Conservation (phyloP, 1,140 invertebrate species). For the Bombus waltoni region DNA sequence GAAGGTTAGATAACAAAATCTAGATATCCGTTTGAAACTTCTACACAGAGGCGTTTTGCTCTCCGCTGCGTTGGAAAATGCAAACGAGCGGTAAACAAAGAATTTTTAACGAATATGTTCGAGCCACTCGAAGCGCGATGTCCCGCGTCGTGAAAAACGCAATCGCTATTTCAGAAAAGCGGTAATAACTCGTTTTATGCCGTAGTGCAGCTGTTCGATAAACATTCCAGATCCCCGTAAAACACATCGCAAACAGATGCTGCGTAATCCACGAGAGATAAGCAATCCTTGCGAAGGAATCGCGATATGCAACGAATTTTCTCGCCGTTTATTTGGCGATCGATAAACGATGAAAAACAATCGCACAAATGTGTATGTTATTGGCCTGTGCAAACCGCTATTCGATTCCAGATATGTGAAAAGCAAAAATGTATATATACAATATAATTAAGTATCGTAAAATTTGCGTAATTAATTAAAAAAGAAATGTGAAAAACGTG, state of each 20-base stretch:
- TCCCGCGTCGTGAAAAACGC: not conserved
- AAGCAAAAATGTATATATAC: too few relatives aligned
- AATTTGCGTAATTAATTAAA: too few relatives aligned
- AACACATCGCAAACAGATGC: slow-evolving; percentile 22
- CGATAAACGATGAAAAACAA: not conserved
- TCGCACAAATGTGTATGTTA: not conserved
- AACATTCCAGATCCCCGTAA: slow-evolving; percentile 16
- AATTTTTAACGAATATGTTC: not conserved
- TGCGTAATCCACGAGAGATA: slow-evolving; percentile 15
- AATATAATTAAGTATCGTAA: too few relatives aligned
- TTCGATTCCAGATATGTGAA: too few relatives aligned
- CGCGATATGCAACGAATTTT: not conserved
- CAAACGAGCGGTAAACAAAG: too few relatives aligned
- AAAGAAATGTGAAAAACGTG: too few relatives aligned
- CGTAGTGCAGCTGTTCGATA: not conserved
- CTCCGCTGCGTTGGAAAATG: too few relatives aligned
- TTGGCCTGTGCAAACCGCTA: not conserved
- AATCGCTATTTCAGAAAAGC: not conserved
- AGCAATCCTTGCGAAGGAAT: not conserved
- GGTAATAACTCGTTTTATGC: not conserved
- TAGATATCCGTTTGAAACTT: not conserved
- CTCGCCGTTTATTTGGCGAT: not conserved
- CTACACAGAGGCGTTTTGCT: too few relatives aligned
- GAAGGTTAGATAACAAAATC: not conserved
- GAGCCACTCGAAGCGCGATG: too few relatives aligned